phyloP scores from a whole-genome alignment of 2,888 invertebrate genomes.

The Polydrusus cervinus region DNA sequence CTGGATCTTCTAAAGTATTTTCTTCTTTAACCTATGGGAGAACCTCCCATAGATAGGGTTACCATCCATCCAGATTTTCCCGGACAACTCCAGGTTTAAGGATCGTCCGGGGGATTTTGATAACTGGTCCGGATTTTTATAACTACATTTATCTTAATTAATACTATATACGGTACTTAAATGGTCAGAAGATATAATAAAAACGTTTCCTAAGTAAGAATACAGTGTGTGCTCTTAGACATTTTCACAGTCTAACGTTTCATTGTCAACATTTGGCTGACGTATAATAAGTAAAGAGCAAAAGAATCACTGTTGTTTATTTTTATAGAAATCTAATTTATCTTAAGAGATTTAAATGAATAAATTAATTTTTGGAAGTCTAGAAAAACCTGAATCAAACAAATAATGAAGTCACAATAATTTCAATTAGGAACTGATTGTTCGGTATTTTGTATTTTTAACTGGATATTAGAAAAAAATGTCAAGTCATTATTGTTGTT shows the following conservation, averaged over 20 bases:
- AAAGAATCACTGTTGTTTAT: conserved; percentile 27
- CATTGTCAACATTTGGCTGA: not conserved
- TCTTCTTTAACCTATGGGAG: too few species aligned
- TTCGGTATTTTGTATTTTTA: not conserved
- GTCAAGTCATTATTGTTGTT: conserved; percentile 17
- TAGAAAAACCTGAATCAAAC: conserved; percentile 2
- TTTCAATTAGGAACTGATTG: conserved; percentile 7
- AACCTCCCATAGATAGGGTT: too few species aligned
- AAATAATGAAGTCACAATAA: conserved; percentile 12
- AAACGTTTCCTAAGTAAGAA: too few species aligned
- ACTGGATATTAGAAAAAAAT: conserved; percentile 9
- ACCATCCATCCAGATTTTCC: too few species aligned
- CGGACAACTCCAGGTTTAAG: too few species aligned
- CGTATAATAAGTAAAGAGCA: conserved; percentile 2
- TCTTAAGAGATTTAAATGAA: conserved; percentile 16
- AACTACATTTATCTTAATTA: too few species aligned
- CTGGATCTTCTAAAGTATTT: too few species aligned
- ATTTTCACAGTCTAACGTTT: conserved; percentile 5
- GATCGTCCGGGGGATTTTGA: too few species aligned
- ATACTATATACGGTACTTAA: too few species aligned
- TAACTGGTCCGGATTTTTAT: too few species aligned
- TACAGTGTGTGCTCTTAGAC: not conserved
- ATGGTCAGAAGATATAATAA: too few species aligned
- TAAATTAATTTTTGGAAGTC: conserved; percentile 3
- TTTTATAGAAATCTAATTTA: conserved; percentile 29